phyloP scores from a whole-genome alignment of 1,140 invertebrate species.

The Eubasilissa regina region DNA sequence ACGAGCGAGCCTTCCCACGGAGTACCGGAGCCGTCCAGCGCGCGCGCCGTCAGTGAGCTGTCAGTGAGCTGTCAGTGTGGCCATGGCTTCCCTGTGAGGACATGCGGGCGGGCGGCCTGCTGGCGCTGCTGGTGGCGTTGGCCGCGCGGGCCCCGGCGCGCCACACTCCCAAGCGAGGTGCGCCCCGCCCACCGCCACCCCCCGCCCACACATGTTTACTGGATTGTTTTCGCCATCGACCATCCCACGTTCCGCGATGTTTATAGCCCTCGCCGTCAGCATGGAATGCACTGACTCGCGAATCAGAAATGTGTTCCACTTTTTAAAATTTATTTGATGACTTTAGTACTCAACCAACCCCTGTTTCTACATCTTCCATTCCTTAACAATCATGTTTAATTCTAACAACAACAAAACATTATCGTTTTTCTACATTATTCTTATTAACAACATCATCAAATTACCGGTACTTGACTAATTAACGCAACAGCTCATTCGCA shows the following conservation, averaged over 20 bases:
- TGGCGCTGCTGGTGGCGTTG: conserved; percentile 50
- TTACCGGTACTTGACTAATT: too few relatives aligned
- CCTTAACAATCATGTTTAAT: too few relatives aligned
- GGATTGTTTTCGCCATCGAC: conserved; percentile 1
- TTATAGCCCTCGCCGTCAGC: too few relatives aligned
- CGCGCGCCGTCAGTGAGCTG: conserved; percentile 18
- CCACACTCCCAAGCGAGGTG: conserved; percentile 57
- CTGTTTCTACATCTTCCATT: too few relatives aligned
- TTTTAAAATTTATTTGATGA: neutral
- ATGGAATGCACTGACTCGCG: too few relatives aligned
- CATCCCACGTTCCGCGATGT: conserved; percentile 18
- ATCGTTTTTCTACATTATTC: too few relatives aligned
- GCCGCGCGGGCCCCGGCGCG: conserved; percentile 44
- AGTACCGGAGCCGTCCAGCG: conserved; percentile 5
- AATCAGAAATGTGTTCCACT: too few relatives aligned
- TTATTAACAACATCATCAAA: too few relatives aligned
- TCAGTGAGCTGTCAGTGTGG: neutral
- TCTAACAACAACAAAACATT: too few relatives aligned
- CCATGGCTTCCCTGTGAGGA: conserved; percentile 22
- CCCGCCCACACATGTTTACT: conserved; percentile 18
- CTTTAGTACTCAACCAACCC: neutral
- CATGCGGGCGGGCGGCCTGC: conserved; percentile 49
- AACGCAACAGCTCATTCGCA: too few relatives aligned
- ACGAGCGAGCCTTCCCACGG: conserved; percentile 30
- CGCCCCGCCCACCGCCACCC: conserved; percentile 21